Conservation (phyloP, 2,113 vertebrate species). For the Callocephalon fimbriatum region DNA sequence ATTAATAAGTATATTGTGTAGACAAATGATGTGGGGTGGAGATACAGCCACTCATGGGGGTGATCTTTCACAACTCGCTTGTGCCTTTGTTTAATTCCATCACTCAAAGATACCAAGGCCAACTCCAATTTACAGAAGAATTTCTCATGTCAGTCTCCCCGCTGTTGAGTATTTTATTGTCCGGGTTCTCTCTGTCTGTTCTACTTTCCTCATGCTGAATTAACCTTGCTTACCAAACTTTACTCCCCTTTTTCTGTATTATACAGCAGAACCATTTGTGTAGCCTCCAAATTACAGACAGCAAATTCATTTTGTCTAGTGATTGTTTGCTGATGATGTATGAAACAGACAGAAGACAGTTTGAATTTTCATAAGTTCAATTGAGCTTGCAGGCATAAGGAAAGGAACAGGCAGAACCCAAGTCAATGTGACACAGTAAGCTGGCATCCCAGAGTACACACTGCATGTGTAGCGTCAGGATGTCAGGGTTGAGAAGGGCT, state of each 20-base stretch:
- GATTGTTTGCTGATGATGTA: slow-evolving; percentile 71
- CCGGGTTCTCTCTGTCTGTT: neutral
- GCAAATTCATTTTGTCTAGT: slow-evolving; percentile 67
- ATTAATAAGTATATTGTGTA: slow-evolving; percentile 38
- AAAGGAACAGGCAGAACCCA: slow-evolving; percentile 48
- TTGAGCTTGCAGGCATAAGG: slow-evolving; percentile 52
- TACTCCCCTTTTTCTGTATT: neutral
- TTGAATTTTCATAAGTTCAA: slow-evolving; percentile 70
- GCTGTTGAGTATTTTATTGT: slow-evolving; percentile 45
- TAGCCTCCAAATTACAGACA: slow-evolving; percentile 50
- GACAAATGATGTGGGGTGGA: neutral
- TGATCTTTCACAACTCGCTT: slow-evolving; percentile 29
- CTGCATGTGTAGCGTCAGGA: slow-evolving; percentile 28
- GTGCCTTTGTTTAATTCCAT: slow-evolving; percentile 49
- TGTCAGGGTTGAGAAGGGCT: slow-evolving; percentile 47
- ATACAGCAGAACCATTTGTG: slow-evolving; percentile 15
- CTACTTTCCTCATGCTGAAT: slow-evolving; percentile 33
- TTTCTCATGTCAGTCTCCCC: slow-evolving; percentile 15
- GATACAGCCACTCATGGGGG: neutral
- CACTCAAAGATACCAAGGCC: slow-evolving; percentile 38
- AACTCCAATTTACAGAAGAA: slow-evolving; percentile 28
- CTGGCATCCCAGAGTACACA: neutral
- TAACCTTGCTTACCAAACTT: slow-evolving; percentile 58
- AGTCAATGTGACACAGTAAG: slow-evolving; percentile 47
- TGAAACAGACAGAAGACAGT: slow-evolving; percentile 66